Evolutionary conservation across 2,888 invertebrate genomes (phyloP).

Genomic region (Tethea ocularis): DNA sequence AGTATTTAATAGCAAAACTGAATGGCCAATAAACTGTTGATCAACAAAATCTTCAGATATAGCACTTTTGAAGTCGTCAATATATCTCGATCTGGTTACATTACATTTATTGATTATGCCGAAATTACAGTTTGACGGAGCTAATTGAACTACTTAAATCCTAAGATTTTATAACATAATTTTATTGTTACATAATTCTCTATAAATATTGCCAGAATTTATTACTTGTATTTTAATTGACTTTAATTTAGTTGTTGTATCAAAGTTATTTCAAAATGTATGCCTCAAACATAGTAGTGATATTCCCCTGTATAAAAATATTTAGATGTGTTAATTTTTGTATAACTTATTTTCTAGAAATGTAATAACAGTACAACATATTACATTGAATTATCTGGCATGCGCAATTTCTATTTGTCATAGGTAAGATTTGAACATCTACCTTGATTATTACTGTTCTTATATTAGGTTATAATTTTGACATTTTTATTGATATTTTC

Average conservation of each 20-base stretch:
- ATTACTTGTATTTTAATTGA: too few relatives aligned
- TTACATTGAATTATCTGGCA: slow-evolving; percentile 13
- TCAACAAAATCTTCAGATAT: too few relatives aligned
- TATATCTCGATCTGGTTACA: too few relatives aligned
- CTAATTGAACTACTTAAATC: too few relatives aligned
- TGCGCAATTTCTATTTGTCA: slow-evolving; percentile 2
- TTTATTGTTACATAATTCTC: too few relatives aligned
- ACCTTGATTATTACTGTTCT: neutral
- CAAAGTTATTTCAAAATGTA: too few relatives aligned
- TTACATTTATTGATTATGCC: too few relatives aligned
- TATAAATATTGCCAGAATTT: neutral
- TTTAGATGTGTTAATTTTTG: neutral
- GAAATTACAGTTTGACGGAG: too few relatives aligned
- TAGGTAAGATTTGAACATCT: slow-evolving; percentile 6
- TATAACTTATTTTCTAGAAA: neutral
- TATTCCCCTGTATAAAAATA: neutral
- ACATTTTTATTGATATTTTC: slow-evolving; percentile 19
- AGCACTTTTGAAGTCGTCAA: too few relatives aligned
- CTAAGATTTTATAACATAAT: too few relatives aligned
- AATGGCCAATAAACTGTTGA: too few relatives aligned
- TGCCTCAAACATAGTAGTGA: slow-evolving; percentile 25
- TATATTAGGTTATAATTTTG: neutral
- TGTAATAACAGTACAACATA: neutral
- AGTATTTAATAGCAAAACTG: neutral
- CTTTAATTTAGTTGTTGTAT: too few relatives aligned